These are phyloP conservation scores for Sprattus sprattus DNA, from an alignment of 2,113 vertebrate genomes.

Conservation along the genomic window DNA sequence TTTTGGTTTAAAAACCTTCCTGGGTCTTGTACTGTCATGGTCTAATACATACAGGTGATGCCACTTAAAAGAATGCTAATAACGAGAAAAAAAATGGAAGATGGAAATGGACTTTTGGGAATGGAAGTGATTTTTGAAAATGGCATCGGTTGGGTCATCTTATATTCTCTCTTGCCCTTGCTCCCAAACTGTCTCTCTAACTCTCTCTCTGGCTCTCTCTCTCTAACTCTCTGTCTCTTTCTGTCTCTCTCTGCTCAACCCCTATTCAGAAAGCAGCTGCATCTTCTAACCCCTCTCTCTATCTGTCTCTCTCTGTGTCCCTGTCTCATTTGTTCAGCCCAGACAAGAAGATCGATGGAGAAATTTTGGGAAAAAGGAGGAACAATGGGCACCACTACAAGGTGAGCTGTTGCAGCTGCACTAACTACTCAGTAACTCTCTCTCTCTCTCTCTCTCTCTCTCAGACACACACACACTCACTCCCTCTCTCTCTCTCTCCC, in stretches of 20 bases:
- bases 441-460: conserved; percentile 32
- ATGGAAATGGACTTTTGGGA: background rate
- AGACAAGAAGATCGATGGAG: conserved; percentile 99
- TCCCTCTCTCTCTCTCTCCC: background rate
- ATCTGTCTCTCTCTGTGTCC: conserved; percentile 75
- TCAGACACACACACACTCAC: background rate
- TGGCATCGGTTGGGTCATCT: background rate
- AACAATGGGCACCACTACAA: conserved; percentile 98
- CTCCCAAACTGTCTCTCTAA: conserved; percentile 14
- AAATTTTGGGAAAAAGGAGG: conserved; percentile 88
- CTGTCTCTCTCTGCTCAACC: conserved; percentile 49
- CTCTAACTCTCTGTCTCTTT: conserved; percentile 42
- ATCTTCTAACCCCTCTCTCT: conserved; percentile 70
- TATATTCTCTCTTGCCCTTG: conserved; percentile 18
- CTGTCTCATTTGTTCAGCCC: conserved; percentile 85
- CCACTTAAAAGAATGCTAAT: background rate
- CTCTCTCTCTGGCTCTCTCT: background rate
- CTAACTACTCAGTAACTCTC: conserved; percentile 57
- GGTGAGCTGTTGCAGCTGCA: conserved; percentile 85
- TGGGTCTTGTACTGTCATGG: background rate
- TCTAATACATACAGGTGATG: background rate
- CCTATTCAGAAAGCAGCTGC: conserved; percentile 77
- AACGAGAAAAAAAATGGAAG: background rate
- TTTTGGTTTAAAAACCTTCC: background rate
- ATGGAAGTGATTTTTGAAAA: background rate